A percentile compares a stretch with the other conserved stretches of the same genome.
Evolutionary conservation across 2,888 invertebrate species (phyloP).

Genomic region (Dermolepida albohirtum): DNA sequence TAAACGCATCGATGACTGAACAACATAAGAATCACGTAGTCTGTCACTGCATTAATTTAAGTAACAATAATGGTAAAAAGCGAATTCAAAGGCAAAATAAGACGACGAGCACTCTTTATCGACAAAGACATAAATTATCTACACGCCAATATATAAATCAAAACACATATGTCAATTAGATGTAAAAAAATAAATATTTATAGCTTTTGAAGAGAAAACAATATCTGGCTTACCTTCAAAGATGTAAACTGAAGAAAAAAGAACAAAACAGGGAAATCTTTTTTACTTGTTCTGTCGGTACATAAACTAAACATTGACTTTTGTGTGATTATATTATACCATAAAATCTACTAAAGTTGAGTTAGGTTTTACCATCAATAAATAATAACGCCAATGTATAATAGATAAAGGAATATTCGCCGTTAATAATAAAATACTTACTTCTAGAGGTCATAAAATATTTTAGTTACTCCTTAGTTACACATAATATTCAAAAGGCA

Average conservation of each 20-base stretch:
- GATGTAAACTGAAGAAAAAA: constrained; percentile 18
- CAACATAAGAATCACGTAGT: too few species aligned
- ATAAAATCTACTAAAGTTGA: neutral
- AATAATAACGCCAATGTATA: too few species aligned
- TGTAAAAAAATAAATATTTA: constrained; percentile 46
- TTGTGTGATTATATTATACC: neutral
- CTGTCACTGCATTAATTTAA: constrained; percentile 4
- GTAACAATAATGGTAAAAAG: constrained; percentile 10
- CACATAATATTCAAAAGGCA: too few species aligned
- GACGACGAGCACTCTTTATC: neutral
- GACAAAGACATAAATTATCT: constrained; percentile 36
- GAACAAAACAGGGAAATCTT: constrained; percentile 14
- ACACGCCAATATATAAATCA: constrained; percentile 45
- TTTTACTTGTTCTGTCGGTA: constrained; percentile 16
- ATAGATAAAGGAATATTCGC: too few species aligned
- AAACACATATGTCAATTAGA: constrained; percentile 47
- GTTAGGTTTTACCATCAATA: too few species aligned
- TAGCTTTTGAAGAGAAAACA: constrained; percentile 45
- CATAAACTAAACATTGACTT: constrained; percentile 6
- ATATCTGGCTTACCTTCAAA: constrained; percentile 48
- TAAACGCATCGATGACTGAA: too few species aligned
- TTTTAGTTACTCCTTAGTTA: too few species aligned
- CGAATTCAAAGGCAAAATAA: constrained; percentile 1
- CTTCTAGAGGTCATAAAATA: too few species aligned
- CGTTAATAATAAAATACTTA: too few species aligned